Evolutionary conservation across 2,797 vertebrate genomes (phyloP).

Genomic region (Rhynchonycteris naso): DNA sequence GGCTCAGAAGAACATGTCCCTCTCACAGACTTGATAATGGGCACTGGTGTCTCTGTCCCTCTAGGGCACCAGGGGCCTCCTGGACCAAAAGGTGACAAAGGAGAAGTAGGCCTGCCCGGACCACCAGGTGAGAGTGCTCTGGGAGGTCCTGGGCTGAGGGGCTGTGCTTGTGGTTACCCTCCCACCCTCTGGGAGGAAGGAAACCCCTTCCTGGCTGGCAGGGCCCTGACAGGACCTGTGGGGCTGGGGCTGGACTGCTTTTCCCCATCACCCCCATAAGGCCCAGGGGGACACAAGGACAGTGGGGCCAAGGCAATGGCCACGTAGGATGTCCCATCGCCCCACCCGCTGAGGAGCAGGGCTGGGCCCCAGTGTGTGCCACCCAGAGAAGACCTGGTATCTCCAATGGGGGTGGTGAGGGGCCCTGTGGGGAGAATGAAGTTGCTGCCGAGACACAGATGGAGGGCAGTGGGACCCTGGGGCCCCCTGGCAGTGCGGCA

Average conservation of each 20-base stretch:
- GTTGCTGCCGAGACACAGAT: neutral
- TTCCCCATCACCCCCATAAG: neutral
- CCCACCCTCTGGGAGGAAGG: neutral
- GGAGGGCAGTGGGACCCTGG: neutral
- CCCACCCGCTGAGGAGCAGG: accelerated
- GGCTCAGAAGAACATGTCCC: neutral
- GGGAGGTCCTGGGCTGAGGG: accelerated
- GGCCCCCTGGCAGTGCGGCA: accelerated
- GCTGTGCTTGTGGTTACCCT: accelerated
- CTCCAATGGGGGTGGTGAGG: accelerated
- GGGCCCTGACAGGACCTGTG: accelerated
- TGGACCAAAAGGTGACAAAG: slow-evolving; percentile 94
- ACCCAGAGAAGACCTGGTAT: neutral
- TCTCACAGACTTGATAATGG: accelerated
- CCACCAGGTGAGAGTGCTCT: slow-evolving; percentile 87
- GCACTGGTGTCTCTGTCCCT: neutral
- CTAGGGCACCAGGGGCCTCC: slow-evolving; percentile 85
- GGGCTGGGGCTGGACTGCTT: neutral
- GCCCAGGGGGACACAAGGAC: too few species aligned
- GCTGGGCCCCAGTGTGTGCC: neutral
- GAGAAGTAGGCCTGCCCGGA: slow-evolving; percentile 91
- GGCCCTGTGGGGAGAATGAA: neutral
- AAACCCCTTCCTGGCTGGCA: neutral
- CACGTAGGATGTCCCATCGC: neutral
- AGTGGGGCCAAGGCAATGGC: neutral